Evolutionary conservation across 2,797 vertebrate genomes (phyloP), one percentile per base, ranked within the genome.

Genomic region (Aeoliscus strigatus): DNA sequence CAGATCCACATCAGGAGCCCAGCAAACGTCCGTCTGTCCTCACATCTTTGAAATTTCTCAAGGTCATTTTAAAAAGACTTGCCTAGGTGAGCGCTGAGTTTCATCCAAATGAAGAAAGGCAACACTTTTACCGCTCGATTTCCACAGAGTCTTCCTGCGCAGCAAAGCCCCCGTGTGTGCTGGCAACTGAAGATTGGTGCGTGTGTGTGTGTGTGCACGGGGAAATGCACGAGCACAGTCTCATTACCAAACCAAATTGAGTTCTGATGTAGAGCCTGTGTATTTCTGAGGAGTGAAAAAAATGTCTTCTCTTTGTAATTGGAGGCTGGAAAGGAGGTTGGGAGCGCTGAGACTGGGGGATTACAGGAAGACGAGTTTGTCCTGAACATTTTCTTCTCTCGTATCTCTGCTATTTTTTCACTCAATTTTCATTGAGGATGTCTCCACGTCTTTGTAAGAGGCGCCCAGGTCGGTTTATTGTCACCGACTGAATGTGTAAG

Each of bases 161-260:
- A 84, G 76, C 77, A 82, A 73, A 85, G 60, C 63, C 76, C 76
- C 70, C 75, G 50, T 70, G 76, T 83, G 82, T 77, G 76, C 69
- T 70, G 77, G 82, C 74, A 77, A 70, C 67, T 83, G 80, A 78
- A 89, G 86, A 88, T 87, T 86, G 83, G 83, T n/a, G 56, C 78
- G n/a, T n/a, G n/a, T n/a, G n/a, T n/a, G n/a, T n/a, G n/a, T 82
- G 84, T 87, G 84, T 88, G 84, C 82, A 85, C 62, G 75, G 83
- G 85, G 83, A 89, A 85, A 87, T 82, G 79, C 81, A 84, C 69
- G 77, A 83, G 86, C 83, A 70, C 70, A 81, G 86, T 83, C 84
- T 90, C 86, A 90, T 90, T 90, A 89, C 84, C 80, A 79, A 75
- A 73, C 80, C 83, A 88, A 87, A 89, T 86, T 87, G 86, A 86